Evolutionary conservation across 2,797 vertebrate species (phyloP).

Genomic region (Neosilurus hyrtlii): DNA sequence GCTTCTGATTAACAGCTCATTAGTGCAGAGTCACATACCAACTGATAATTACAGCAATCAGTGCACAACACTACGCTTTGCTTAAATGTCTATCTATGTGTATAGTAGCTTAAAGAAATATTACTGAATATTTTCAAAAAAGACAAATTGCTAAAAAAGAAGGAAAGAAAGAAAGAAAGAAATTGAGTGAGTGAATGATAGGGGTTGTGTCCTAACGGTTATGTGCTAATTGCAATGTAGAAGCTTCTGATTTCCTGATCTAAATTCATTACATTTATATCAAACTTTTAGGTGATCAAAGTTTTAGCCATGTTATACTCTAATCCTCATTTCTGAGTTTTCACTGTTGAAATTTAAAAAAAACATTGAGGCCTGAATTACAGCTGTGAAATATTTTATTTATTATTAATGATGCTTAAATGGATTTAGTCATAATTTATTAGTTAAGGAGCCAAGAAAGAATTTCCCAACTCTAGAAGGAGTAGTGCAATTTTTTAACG

Average conservation of each 20-base stretch:
- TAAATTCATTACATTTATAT: background rate
- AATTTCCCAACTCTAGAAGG: conserved; percentile 14
- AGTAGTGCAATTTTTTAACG: background rate
- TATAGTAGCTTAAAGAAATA: background rate
- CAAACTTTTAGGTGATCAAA: background rate
- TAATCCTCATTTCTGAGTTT: background rate
- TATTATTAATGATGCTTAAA: conserved; percentile 17
- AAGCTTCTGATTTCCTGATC: background rate
- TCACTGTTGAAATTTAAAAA: background rate
- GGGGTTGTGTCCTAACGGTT: no score
- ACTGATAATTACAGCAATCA: conserved; percentile 28
- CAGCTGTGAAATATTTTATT: background rate
- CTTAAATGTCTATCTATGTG: background rate
- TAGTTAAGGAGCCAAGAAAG: conserved; percentile 12
- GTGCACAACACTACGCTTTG: background rate
- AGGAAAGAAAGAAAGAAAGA: background rate
- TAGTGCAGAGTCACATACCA: conserved; percentile 35
- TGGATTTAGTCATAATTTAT: conserved; percentile 21
- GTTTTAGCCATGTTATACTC: background rate
- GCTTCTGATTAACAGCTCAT: conserved; percentile 44
- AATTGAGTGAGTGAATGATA: background rate
- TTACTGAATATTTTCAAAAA: background rate
- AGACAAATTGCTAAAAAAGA: background rate
- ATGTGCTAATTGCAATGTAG: background rate
- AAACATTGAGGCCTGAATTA: background rate